Evolutionary conservation across 2,888 invertebrate genomes (phyloP), one percentile per base, ranked within the genome.

Genomic region (Endomychus coccineus): DNA sequence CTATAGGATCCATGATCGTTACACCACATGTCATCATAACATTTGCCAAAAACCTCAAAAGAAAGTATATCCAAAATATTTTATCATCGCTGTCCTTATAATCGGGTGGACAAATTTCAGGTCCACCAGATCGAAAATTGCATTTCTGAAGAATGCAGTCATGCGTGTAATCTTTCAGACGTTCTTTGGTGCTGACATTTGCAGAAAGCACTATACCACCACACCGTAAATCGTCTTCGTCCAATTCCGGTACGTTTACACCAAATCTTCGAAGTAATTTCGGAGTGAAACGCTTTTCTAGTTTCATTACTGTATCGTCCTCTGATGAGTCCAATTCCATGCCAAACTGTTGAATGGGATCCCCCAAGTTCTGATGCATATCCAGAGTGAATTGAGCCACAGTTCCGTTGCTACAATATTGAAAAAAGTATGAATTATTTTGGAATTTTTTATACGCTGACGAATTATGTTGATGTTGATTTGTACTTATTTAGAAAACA

Each of bases 1-100:
- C 85, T 44, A 89, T 86, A 0, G 90, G 88, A 65, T 91, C 90
- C 78, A 89, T 80, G 36, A 91, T 82, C 7, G 86, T 86, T 1
- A 88, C 83, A n/a, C 85, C 83, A 16, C 87, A 87, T 3, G 83
- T 80, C 56, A 85, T 69, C 76, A 84, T 83, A 3, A 86, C 80
- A 16, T 84, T 86, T 1, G 83, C 88, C 51, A 87, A 67, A 49
- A 90, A 81, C 56, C 88, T 70, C 42, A 90, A 56, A 34, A 80
- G 65, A 59, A 90, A 87, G 59, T 91, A 90, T 41, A 83, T 73
- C 77, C 86, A 88, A 59, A 90, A 90, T 2, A 83, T 78, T 49
- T 74, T 77, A 55, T 81, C 81, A 45, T 82, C 82, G 37, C 80
- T 81, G 55, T 83, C 81, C 59, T 79, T 81, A 55, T 81, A 85